phyloP scores from a whole-genome alignment of 2,888 invertebrate genomes.

The Drosophila greeni region DNA sequence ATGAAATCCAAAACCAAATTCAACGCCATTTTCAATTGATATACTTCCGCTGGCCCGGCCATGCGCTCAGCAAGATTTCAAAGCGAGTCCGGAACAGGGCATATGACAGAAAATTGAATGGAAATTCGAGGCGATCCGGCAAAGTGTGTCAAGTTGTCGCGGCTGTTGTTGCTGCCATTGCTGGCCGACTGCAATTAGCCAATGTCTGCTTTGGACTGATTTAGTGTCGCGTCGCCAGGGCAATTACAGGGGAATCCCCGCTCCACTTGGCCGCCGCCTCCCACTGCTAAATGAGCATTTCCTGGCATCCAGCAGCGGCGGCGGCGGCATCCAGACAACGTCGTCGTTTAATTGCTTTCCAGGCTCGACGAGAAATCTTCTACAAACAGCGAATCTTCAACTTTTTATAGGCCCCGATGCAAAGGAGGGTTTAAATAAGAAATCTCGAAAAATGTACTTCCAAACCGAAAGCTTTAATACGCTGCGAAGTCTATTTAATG shows the following conservation, averaged over 20 bases:
- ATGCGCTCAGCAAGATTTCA: conserved; percentile 51
- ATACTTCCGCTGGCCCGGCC: conserved; percentile 56
- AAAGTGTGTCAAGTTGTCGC: conserved; percentile 68
- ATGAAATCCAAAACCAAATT: conserved; percentile 66
- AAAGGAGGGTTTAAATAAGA: conserved; percentile 9
- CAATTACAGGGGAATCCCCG: conserved; percentile 63
- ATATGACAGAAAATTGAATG: conserved; percentile 39
- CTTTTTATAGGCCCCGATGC: conserved; percentile 49
- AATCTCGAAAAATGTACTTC: conserved; percentile 10
- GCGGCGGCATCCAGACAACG: conserved; percentile 56
- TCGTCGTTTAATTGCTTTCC: conserved; percentile 77
- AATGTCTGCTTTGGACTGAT: conserved; percentile 70
- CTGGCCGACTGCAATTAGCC: conserved; percentile 51
- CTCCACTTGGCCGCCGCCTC: conserved; percentile 20
- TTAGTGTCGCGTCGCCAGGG: conserved; percentile 66
- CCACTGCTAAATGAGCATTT: conserved; percentile 78
- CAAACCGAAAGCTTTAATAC: conserved; percentile 1
- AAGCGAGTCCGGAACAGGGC: conserved; percentile 51
- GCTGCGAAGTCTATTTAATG: background rate
- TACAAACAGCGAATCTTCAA: conserved; percentile 43
- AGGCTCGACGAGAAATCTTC: conserved; percentile 67
- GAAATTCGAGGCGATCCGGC: conserved; percentile 59
- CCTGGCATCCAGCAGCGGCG: conserved; percentile 79
- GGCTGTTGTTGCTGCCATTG: conserved; percentile 37
- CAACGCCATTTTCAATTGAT: conserved; percentile 69